Percentiles rank a stretch among this genome's conserved stretches.
Evolutionary conservation across 2,797 vertebrate species (phyloP).

Genomic region (Tadarida brasiliensis): DNA sequence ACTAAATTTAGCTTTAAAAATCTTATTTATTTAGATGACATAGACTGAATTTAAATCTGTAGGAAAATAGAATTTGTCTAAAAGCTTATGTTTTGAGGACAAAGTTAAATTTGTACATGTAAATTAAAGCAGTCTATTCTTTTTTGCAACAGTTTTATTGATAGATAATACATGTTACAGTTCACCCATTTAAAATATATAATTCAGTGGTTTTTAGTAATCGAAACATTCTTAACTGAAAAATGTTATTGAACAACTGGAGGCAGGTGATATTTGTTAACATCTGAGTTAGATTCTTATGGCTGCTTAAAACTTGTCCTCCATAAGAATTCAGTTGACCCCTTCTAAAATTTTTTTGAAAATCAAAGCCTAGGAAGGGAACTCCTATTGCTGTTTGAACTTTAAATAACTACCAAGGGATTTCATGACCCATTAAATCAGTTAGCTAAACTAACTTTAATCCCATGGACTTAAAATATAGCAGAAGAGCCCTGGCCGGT

Average conservation of each 20-base stretch:
- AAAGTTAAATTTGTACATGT: neutral
- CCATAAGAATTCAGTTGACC: neutral
- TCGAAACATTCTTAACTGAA: neutral
- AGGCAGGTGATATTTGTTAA: neutral
- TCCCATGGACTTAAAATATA: constrained; percentile 11
- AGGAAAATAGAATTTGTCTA: constrained; percentile 4
- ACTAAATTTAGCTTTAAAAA: neutral
- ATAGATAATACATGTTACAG: neutral
- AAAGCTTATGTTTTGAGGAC: neutral
- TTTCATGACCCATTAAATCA: constrained; percentile 15
- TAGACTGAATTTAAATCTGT: constrained; percentile 2
- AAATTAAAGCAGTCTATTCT: neutral
- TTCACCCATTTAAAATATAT: neutral
- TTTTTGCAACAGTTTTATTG: neutral
- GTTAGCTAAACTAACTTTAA: neutral
- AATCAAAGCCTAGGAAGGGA: neutral
- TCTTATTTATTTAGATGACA: neutral
- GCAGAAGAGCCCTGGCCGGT: neutral
- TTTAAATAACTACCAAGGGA: neutral
- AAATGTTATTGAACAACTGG: neutral
- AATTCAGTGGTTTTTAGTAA: neutral
- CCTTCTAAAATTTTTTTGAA: neutral
- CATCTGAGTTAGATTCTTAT: neutral
- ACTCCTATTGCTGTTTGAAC: neutral
- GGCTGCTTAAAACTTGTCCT: neutral